Evolutionary conservation across 2,888 invertebrate species (phyloP), one percentile per base, ranked within the genome.

Genomic region (Amblyjoppa fuscipennis): DNA sequence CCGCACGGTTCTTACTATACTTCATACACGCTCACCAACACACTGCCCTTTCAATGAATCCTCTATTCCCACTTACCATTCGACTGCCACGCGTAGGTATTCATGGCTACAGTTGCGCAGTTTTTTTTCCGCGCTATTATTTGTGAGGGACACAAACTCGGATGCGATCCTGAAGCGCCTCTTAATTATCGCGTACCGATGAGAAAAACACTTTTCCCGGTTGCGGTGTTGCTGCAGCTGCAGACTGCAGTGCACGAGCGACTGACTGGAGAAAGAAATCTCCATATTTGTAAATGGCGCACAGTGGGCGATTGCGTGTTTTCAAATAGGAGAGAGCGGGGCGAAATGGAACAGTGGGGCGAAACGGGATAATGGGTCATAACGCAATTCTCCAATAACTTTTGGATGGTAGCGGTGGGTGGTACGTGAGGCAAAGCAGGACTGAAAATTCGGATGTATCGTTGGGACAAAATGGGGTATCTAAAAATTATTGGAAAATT

Each of bases 171-270:
- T 45, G 91, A 92, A 92, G 91, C 90, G 89, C 91, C 88, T 91
- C 90, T 91, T 92, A 92, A 92, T 92, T 92, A 92, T 92, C 91
- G 90, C 90, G 87, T 68, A 77, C 31, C n/a, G 38, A 4, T 56
- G 64, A 53, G 25, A 20, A 64, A 64, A 69, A 31, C n/a, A 9
- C 41, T 76, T 71, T 76, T 53, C 38, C 11, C 45, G 38, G 45
- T 28, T 45, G 38, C 28, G 6, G 25, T 20, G 3, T 25, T 56
- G 11, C 20, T 56, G 7, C 25, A 1, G 20, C 5, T 59, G 0
- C 2, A 11, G 38, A 0, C 4, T 1, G 38, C 7, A 5, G 38
- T 7, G 38, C 7, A 31, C 31, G 34, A n/a, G n/a, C 53, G 53
- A 56, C 11, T 69, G 38, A 25, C 6, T 25, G n/a, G 41, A 51